phyloP scores from a whole-genome alignment of 2,888 invertebrate genomes.

The Philonicus albiceps region DNA sequence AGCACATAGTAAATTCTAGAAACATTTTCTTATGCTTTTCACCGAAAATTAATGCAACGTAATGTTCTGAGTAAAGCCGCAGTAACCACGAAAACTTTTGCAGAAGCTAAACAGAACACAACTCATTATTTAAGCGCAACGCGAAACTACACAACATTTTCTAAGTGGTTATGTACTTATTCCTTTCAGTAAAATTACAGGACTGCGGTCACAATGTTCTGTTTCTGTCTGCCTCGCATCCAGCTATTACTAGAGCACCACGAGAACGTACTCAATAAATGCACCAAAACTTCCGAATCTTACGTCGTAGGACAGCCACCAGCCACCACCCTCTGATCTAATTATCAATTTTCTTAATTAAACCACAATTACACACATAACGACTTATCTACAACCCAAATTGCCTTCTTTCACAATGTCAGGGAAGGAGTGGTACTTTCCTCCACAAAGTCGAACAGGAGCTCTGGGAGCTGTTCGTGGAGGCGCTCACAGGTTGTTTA shows the following conservation, averaged over 20 bases:
- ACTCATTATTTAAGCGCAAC: background rate
- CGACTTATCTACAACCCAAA: slow-evolving; percentile 36
- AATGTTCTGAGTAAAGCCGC: background rate
- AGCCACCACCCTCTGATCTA: slow-evolving; percentile 4
- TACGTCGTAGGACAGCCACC: background rate
- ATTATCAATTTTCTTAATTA: slow-evolving; percentile 40
- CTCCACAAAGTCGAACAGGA: background rate
- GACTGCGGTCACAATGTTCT: background rate
- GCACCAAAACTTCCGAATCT: background rate
- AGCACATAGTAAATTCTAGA: background rate
- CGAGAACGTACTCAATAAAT: background rate
- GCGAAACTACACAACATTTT: background rate
- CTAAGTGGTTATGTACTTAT: background rate
- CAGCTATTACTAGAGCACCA: background rate
- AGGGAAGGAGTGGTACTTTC: background rate
- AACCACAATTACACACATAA: slow-evolving; percentile 39
- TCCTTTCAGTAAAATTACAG: background rate
- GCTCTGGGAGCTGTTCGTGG: slow-evolving; percentile 4
- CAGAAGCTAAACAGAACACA: background rate
- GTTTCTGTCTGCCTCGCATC: background rate
- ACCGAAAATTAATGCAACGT: background rate
- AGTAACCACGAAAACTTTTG: background rate
- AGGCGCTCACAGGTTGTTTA: slow-evolving; percentile 16
- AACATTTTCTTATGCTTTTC: background rate
- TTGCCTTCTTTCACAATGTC: slow-evolving; percentile 30